phyloP scores from a whole-genome alignment of 2,888 invertebrate genomes.

The Cremastinae sp. region DNA sequence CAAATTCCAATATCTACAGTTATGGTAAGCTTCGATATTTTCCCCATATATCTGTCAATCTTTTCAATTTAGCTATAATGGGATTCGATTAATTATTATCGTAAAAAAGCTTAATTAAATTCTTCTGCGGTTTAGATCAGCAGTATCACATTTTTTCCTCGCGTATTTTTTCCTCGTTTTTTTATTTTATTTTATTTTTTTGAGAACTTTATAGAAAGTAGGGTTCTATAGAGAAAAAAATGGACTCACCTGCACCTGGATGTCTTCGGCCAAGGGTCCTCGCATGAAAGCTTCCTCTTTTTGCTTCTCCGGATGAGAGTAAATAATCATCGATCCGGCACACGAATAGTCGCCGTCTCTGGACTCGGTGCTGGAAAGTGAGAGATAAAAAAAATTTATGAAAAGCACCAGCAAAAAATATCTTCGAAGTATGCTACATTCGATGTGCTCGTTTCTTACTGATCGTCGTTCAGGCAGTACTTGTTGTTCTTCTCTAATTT shows the following conservation, averaged over 20 bases:
- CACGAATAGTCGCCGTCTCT: slow-evolving; percentile 91
- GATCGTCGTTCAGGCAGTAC: slow-evolving; percentile 90
- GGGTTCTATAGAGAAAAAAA: too few relatives aligned
- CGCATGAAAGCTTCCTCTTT: slow-evolving; percentile 91
- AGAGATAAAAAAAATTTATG: slow-evolving; percentile 5
- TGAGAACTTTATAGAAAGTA: too few relatives aligned
- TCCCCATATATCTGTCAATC: slow-evolving; percentile 16
- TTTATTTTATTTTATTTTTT: too few relatives aligned
- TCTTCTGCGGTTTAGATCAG: too few relatives aligned
- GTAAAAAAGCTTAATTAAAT: too few relatives aligned
- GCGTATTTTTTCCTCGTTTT: too few relatives aligned
- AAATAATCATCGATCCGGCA: slow-evolving; percentile 89
- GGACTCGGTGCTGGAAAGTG: slow-evolving; percentile 73
- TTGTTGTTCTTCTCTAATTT: slow-evolving; percentile 86
- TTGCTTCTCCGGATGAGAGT: slow-evolving; percentile 87
- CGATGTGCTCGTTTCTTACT: slow-evolving; percentile 81
- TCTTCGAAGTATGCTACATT: background rate
- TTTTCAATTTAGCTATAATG: background rate
- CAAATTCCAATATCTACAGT: slow-evolving; percentile 60
- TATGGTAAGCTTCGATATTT: slow-evolving; percentile 34
- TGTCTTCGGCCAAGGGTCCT: slow-evolving; percentile 90
- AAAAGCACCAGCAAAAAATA: background rate
- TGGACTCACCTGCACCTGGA: slow-evolving; percentile 88
- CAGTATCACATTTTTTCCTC: too few relatives aligned
- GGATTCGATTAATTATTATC: too few relatives aligned